Evolutionary conservation across 2,888 invertebrate genomes (phyloP), one percentile per base, ranked within the genome.

Genomic region (Epinotia nisella): DNA sequence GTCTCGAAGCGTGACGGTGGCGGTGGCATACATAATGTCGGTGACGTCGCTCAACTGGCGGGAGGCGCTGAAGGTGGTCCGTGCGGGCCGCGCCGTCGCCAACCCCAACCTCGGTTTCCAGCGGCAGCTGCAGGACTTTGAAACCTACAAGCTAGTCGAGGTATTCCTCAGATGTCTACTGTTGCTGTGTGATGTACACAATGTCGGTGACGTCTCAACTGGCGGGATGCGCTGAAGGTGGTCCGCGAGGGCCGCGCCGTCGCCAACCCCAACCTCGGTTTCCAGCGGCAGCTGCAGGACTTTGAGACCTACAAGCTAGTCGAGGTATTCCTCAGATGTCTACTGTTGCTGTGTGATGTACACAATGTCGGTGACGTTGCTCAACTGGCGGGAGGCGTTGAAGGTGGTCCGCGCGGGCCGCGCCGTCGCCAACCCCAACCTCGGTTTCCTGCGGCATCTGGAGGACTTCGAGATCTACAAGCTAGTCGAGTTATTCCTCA

Each of bases 91-190:
- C 74, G 96, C 97, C 0, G 97, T 98, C 59, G 99, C 99, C 84
- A 98, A 98, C 94, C 99, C 99, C 29, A 99, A 99, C 93, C 95
- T 97, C 75, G 99, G 99, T 81, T 99, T 99, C 91, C 98, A 98
- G 88, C 96, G 96, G 80, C 99, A 99, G 89, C 94, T 99, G 78
- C 97, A 98, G 84, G 98, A 98, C 78, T 99, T 98, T 84, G 98
- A 98, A 89, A 95, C 95, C 71, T 96, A 95, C 78, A 96, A 96
- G 82, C 93, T 98, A 75, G 87, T 95, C 71, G 98, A 98, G 94
- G 97, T 97, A 91, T 68, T 69, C 39, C 39, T 19, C 35, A 35
- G 35, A 35, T 35, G 35, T 35, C 35, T 35, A 9, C 35, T 35
- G 35, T 35, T 35, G 35, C 0, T 9, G 35, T 35, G 5, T 9